These are phyloP conservation scores for Columba janthina DNA, from an alignment of 2,113 vertebrate species.

Conservation along the genomic window DNA sequence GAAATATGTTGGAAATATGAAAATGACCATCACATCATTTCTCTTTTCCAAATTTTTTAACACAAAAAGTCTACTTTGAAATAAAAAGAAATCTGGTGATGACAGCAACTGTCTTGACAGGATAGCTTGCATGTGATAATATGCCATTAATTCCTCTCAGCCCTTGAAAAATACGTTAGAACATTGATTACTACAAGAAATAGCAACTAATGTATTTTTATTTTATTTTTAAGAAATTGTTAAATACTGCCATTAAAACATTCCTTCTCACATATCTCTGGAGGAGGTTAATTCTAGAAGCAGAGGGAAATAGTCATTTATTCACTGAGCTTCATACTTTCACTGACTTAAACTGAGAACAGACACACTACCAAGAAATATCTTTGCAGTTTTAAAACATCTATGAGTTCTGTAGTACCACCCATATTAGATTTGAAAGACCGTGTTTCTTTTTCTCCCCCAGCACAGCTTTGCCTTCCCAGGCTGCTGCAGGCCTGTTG, in stretches of 20 bases:
- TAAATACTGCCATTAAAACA: not conserved
- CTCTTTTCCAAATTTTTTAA: not conserved
- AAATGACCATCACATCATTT: not conserved
- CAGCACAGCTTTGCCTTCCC: not conserved
- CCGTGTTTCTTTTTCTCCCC: accelerated
- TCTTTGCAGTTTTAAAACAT: not conserved
- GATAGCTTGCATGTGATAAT: not conserved
- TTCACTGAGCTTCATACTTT: not conserved
- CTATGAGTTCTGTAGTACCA: not conserved
- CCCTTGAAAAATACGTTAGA: not conserved
- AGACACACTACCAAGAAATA: not conserved
- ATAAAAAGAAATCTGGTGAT: not conserved
- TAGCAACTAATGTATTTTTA: not conserved
- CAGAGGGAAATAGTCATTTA: not conserved
- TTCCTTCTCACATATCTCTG: not conserved
- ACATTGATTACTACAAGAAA: not conserved
- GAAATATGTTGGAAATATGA: accelerated
- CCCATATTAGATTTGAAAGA: not conserved
- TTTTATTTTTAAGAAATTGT: not conserved
- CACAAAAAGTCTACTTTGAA: not conserved
- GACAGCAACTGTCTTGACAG: not conserved
- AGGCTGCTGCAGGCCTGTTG: not conserved
- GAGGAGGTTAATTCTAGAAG: not conserved
- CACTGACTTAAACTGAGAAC: not conserved
- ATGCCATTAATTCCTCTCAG: not conserved